These are phyloP conservation scores for Petaurus breviceps DNA, from an alignment of 2,113 vertebrate species.

Conservation along the genomic window DNA sequence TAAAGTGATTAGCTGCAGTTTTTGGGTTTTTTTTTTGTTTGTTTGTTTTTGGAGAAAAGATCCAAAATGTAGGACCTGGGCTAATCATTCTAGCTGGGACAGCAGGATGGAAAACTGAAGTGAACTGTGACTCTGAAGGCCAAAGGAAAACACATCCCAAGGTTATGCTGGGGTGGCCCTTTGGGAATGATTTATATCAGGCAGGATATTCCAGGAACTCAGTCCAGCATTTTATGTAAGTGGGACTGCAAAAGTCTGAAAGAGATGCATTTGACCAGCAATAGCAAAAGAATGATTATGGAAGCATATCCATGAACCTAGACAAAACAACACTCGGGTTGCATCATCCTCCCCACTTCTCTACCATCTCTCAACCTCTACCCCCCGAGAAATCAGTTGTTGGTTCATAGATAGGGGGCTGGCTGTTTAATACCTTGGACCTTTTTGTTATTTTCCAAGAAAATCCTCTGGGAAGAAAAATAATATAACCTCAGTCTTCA, in stretches of 20 bases:
- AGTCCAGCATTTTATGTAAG: not conserved
- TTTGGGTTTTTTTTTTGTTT: not conserved
- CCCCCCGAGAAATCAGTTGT: not conserved
- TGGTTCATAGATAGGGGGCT: not conserved
- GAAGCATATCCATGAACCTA: not conserved
- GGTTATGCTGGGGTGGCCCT: not conserved
- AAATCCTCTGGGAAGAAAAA: constrained; percentile 4
- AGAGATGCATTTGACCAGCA: not conserved
- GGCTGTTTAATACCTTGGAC: not conserved
- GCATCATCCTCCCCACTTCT: not conserved
- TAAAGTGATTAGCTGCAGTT: constrained; percentile 8
- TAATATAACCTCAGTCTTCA: not conserved
- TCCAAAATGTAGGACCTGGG: not conserved
- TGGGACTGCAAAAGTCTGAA: not conserved
- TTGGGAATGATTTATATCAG: not conserved
- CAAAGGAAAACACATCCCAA: not conserved
- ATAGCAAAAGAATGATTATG: not conserved
- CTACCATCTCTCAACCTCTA: not conserved
- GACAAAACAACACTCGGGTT: not conserved
- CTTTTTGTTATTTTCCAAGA: not conserved
- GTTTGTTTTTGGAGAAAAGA: not conserved
- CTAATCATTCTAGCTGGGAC: not conserved
- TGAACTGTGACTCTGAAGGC: not conserved
- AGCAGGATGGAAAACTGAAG: not conserved
- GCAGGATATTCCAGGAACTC: not conserved